These are phyloP conservation scores for Lateolabrax maculatus DNA, from an alignment of 2,797 vertebrate genomes.

Conservation along the genomic window DNA sequence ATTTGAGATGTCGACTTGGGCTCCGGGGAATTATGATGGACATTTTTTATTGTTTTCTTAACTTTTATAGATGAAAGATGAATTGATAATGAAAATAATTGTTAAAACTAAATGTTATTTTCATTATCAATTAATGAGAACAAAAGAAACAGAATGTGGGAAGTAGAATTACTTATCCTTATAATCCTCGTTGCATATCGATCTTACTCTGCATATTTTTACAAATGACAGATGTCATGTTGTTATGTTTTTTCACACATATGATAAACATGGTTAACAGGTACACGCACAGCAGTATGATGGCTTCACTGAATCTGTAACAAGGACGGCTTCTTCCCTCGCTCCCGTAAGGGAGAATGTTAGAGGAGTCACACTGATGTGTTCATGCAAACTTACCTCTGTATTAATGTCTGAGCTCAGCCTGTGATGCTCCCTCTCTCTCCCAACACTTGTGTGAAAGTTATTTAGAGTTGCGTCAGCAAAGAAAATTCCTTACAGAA, in stretches of 20 bases:
- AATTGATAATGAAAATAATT: neutral
- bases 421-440: neutral
- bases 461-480: constrained; percentile 29
- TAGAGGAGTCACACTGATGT: neutral
- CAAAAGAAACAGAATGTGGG: neutral
- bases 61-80: neutral
- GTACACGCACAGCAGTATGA: neutral
- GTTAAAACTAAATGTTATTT: neutral
- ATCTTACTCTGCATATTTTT: neutral
- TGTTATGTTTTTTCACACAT: neutral
- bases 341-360: constrained; percentile 19
- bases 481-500: constrained; percentile 16
- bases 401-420: constrained; percentile 23
- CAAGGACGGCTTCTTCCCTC: neutral
- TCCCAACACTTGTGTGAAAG: neutral
- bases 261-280: constrained; percentile 10
- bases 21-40: neutral
- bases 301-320: constrained; percentile 13
- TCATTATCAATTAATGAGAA: no score
- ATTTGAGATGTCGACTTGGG: neutral
- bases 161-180: neutral
- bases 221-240: neutral
- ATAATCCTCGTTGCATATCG: neutral
- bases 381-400: constrained; percentile 8
- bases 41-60: neutral